Evolutionary conservation across 2,113 vertebrate species (phyloP).

Genomic region (Centropus unirufus): DNA sequence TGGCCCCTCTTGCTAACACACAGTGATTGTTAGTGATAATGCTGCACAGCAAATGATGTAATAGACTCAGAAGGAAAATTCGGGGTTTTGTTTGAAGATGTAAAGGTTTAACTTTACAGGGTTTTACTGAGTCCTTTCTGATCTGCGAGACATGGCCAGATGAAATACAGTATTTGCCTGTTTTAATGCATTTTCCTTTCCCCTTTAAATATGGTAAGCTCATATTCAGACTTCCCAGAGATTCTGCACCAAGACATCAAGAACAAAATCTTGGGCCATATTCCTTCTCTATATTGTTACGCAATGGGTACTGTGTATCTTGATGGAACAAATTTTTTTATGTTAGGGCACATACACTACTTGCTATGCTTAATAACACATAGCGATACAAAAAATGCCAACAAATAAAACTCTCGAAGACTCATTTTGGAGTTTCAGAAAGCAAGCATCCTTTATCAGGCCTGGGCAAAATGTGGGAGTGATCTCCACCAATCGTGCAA

Average conservation of each 20-base stretch:
- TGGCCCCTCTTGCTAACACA: not conserved
- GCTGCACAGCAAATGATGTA: not conserved
- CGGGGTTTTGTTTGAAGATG: not conserved
- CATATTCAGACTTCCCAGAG: not conserved
- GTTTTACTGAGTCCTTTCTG: not conserved
- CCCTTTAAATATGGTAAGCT: not conserved
- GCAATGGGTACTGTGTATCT: not conserved
- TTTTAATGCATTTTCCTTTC: slow-evolving; percentile 1
- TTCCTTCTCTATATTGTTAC: not conserved
- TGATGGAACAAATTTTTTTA: not conserved
- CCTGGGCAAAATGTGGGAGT: too few species aligned
- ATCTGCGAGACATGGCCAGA: slow-evolving; percentile 17
- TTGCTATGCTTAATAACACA: not conserved
- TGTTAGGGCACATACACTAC: not conserved
- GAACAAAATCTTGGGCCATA: too few species aligned
- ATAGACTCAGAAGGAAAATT: slow-evolving; percentile 21
- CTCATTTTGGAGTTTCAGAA: too few species aligned
- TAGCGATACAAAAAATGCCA: not conserved
- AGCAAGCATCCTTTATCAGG: too few species aligned
- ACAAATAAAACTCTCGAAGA: too few species aligned
- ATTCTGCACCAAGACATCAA: too few species aligned
- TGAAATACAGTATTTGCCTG: not conserved
- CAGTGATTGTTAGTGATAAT: slow-evolving; percentile 30
- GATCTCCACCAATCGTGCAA: too few species aligned
- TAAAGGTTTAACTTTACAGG: not conserved